phyloP scores from a whole-genome alignment of 64 coral and sea anemone genomes.

The Montipora sp. region DNA sequence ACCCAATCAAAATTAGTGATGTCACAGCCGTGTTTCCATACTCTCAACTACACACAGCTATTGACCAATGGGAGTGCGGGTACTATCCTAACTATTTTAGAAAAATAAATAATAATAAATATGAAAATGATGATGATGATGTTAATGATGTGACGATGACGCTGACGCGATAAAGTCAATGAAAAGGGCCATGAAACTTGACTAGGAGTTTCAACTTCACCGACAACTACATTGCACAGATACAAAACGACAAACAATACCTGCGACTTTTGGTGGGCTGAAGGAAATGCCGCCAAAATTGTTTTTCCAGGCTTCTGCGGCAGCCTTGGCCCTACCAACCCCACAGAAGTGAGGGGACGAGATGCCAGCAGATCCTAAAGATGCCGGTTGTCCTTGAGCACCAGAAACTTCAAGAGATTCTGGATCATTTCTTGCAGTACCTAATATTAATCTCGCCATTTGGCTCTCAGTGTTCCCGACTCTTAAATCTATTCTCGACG shows the following conservation, averaged over 20 bases:
- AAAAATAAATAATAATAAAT: too few species aligned
- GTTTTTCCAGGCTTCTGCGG: constrained; percentile 74
- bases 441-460: constrained; percentile 2
- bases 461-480: not conserved
- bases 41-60: too few species aligned
- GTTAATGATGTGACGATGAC: too few species aligned
- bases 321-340: constrained; percentile 71
- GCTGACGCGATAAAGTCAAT: too few species aligned
- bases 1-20: too few species aligned
- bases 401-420: not conserved
- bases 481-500: not conserved
- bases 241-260: not conserved
- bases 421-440: not conserved
- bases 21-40: too few species aligned
- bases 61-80: too few species aligned
- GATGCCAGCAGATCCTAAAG: constrained; percentile 18
- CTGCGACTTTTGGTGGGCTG: constrained; percentile 10
- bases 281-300: constrained; percentile 79
- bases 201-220: not conserved
- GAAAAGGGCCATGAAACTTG: too few species aligned
- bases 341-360: constrained; percentile 39
- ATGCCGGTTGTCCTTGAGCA: not conserved
- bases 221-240: not conserved
- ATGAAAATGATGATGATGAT: too few species aligned
- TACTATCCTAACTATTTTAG: too few species aligned